Percentiles rank a stretch among this genome's conserved stretches.
phyloP scores from a whole-genome alignment of 1,140 invertebrate species.

The Bradysia coprophila region DNA sequence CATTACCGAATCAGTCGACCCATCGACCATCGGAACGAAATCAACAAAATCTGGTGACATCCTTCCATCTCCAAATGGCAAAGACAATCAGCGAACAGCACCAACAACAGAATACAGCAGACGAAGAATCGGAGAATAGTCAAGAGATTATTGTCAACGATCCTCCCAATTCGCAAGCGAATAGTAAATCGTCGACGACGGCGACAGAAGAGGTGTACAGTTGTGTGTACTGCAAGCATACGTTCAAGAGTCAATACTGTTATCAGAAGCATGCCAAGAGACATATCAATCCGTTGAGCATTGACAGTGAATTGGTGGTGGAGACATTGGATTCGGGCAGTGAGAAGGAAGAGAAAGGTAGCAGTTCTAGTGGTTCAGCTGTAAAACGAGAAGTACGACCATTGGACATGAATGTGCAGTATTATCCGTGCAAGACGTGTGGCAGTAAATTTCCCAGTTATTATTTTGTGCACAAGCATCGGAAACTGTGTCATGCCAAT shows the following conservation, averaged over 20 bases:
- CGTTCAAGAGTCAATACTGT: constrained; percentile 65
- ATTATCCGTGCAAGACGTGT: constrained; percentile 83
- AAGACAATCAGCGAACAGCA: constrained; percentile 22
- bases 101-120: constrained; percentile 25
- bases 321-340: neutral
- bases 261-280: constrained; percentile 61
- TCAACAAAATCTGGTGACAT: constrained; percentile 19
- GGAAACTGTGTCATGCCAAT: constrained; percentile 62
- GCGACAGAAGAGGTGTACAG: constrained; percentile 34
- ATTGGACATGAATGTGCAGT: constrained; percentile 66
- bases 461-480: constrained; percentile 83
- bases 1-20: constrained; percentile 31
- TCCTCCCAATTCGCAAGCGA: constrained; percentile 18
- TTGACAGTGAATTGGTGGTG: constrained; percentile 12
- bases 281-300: constrained; percentile 34
- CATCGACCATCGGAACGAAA: constrained; percentile 12
- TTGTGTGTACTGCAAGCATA: constrained; percentile 59
- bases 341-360: neutral
- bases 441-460: constrained; percentile 83
- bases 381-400: constrained; percentile 34
- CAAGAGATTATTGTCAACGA: constrained; percentile 3
- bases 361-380: neutral
- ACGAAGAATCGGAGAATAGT: constrained; percentile 20
- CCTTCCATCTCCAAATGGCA: constrained; percentile 24
- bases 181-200: constrained; percentile 26